A percentile compares a stretch with the other conserved stretches of the same genome.
Conservation (phyloP, 2,888 invertebrate genomes). For the Leucophenga maculata region DNA sequence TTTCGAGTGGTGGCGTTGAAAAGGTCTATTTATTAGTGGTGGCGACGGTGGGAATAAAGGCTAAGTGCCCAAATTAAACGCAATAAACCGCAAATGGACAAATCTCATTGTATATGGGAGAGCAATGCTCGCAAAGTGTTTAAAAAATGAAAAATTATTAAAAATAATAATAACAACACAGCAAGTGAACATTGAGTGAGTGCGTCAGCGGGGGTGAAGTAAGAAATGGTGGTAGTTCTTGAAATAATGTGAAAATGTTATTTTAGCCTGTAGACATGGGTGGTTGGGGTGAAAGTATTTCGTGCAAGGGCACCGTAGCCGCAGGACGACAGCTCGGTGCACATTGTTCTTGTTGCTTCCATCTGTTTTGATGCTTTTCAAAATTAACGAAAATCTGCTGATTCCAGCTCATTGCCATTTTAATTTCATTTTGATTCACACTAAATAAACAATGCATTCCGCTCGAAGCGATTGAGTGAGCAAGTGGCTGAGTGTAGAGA, state of each 20-base stretch:
- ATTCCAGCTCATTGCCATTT: slow-evolving; percentile 73
- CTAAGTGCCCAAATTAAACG: slow-evolving; percentile 21
- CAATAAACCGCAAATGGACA: slow-evolving; percentile 37
- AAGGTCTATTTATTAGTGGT: background rate
- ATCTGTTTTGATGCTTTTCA: slow-evolving; percentile 43
- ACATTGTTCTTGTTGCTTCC: slow-evolving; percentile 31
- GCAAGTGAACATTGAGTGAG: slow-evolving; percentile 1
- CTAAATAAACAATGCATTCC: slow-evolving; percentile 62
- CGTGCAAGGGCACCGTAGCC: slow-evolving; percentile 28
- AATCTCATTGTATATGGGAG: slow-evolving; percentile 33
- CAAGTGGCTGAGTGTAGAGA: background rate
- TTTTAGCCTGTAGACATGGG: slow-evolving; percentile 13
- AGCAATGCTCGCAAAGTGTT: slow-evolving; percentile 53
- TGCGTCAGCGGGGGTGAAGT: slow-evolving; percentile 31
- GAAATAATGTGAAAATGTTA: background rate
- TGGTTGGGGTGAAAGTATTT: background rate
- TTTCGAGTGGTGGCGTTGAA: slow-evolving; percentile 37
- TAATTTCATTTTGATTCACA: slow-evolving; percentile 69
- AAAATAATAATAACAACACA: slow-evolving; percentile 57
- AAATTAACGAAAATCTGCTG: slow-evolving; percentile 72
- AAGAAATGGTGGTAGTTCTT: slow-evolving; percentile 15
- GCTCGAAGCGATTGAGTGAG: background rate
- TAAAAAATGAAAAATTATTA: slow-evolving; percentile 65
- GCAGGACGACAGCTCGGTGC: slow-evolving; percentile 39
- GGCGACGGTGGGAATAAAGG: background rate